Conservation (phyloP, 1,140 invertebrate species). For the Dreissena rostriformis region DNA sequence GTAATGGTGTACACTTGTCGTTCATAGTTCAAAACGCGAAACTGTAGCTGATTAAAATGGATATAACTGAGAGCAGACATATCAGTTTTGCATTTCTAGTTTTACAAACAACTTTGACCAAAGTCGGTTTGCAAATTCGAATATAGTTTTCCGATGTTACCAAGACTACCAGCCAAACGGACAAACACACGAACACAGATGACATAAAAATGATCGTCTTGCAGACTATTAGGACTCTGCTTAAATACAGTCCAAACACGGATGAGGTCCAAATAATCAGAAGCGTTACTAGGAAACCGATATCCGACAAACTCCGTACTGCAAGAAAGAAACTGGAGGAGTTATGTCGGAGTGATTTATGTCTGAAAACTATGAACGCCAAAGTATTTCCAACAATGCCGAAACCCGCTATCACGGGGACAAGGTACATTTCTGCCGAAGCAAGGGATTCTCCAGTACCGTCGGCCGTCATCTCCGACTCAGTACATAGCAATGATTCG, state of each 20-base stretch:
- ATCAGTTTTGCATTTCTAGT: slow-evolving; percentile 64
- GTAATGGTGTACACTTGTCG: slow-evolving; percentile 34
- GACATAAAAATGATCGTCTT: slow-evolving; percentile 75
- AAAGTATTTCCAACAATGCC: slow-evolving; percentile 65
- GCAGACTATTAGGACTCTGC: slow-evolving; percentile 71
- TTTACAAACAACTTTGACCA: slow-evolving; percentile 70
- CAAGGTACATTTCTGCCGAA: slow-evolving; percentile 34
- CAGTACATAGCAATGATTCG: no score
- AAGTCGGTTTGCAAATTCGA: slow-evolving; percentile 73
- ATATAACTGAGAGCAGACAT: slow-evolving; percentile 48
- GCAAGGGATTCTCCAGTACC: no score
- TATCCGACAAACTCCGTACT: slow-evolving; percentile 63
- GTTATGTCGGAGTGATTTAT: slow-evolving; percentile 48
- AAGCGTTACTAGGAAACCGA: slow-evolving; percentile 62
- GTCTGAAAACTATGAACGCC: slow-evolving; percentile 61
- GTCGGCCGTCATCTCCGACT: no score
- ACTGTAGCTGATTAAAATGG: slow-evolving; percentile 68
- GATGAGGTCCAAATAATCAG: slow-evolving; percentile 82
- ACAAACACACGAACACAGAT: slow-evolving; percentile 77
- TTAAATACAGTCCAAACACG: slow-evolving; percentile 79
- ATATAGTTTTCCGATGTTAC: slow-evolving; percentile 73
- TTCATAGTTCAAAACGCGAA: slow-evolving; percentile 70
- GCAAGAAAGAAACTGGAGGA: slow-evolving; percentile 71
- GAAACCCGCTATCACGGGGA: slow-evolving; percentile 62
- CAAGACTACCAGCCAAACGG: slow-evolving; percentile 78